A percentile compares a stretch with the other conserved stretches of the same genome.
phyloP scores from a whole-genome alignment of 1,140 invertebrate species.

The Aradophagus sp. region DNA sequence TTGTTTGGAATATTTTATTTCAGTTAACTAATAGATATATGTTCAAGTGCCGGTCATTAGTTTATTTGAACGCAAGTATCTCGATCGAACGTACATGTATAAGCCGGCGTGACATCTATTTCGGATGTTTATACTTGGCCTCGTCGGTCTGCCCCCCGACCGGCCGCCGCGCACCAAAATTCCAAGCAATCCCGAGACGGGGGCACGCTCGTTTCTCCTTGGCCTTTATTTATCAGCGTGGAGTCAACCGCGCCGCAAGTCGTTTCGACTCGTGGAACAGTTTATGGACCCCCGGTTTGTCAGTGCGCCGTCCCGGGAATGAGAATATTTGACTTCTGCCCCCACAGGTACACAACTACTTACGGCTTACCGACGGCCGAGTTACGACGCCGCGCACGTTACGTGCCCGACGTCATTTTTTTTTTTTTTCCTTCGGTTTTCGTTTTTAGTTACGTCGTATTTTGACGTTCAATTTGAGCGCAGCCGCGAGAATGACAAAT shows the following conservation, averaged over 20 bases:
- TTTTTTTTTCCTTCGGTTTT: no score
- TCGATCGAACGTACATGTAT: conserved; percentile 20
- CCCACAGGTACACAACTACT: conserved; percentile 55
- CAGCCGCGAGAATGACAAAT: conserved; percentile 22
- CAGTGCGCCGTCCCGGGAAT: conserved; percentile 52
- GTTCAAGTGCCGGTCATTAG: conserved; percentile 11
- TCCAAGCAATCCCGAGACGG: conserved; percentile 49
- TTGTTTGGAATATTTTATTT: no score
- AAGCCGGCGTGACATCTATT: conserved; percentile 51
- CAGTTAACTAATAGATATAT: conserved; percentile 13
- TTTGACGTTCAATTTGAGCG: conserved; percentile 30
- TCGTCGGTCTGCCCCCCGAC: conserved; percentile 24
- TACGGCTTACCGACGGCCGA: conserved; percentile 26
- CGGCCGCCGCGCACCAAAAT: conserved; percentile 33
- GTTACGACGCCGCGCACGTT: conserved; percentile 7
- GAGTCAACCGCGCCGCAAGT: conserved; percentile 33
- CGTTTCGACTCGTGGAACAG: conserved; percentile 26
- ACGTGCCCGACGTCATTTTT: no score
- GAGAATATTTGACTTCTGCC: conserved; percentile 71
- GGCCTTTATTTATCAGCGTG: conserved; percentile 45
- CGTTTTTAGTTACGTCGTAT: conserved; percentile 11
- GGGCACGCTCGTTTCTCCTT: conserved; percentile 43
- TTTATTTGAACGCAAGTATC: conserved; percentile 33
- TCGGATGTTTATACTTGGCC: conserved; percentile 52
- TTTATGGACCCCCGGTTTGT: conserved; percentile 53